Percentiles rank a stretch among this genome's conserved stretches.
Evolutionary conservation across 2,113 vertebrate species (phyloP).

Genomic region (Petrocephalus zakoni): DNA sequence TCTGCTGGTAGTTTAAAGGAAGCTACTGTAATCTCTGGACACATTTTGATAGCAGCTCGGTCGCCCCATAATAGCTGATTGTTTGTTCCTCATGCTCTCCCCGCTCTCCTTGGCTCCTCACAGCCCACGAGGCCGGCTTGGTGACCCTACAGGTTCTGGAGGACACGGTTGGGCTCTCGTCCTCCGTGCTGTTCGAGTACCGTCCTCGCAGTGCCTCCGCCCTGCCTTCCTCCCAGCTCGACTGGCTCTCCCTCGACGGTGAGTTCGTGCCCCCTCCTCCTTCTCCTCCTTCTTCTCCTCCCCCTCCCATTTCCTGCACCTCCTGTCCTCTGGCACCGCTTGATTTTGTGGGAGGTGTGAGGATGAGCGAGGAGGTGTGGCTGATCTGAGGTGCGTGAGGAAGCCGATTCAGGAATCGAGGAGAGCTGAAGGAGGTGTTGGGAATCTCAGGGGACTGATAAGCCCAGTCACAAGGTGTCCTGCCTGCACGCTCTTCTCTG

Average conservation of each 20-base stretch:
- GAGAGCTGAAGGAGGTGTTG: not conserved
- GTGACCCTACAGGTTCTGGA: slow-evolving; percentile 97
- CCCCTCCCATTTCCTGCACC: not conserved
- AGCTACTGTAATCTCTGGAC: too few species aligned
- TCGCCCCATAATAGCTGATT: not conserved
- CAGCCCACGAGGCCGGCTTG: slow-evolving; percentile 96
- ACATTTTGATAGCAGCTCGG: not conserved
- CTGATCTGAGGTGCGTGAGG: not conserved
- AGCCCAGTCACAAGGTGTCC: not conserved
- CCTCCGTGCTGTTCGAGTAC: slow-evolving; percentile 97
- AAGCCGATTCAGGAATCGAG: not conserved
- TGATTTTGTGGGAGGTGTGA: not conserved
- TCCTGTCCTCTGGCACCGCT: not conserved
- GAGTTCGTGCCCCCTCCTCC: slow-evolving; percentile 45
- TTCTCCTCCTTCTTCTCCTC: not conserved
- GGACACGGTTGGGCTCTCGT: slow-evolving; percentile 94
- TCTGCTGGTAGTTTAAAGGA: too few species aligned
- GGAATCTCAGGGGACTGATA: not conserved
- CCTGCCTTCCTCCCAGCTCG: slow-evolving; percentile 92
- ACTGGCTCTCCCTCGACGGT: slow-evolving; percentile 98
- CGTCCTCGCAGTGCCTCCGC: slow-evolving; percentile 90
- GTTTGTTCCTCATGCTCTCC: not conserved
- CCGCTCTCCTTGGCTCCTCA: slow-evolving; percentile 23
- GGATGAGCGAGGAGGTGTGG: not conserved
- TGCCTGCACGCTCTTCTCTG: not conserved